phyloP scores from a whole-genome alignment of 2,888 invertebrate species.

The Diarsia dahlii region DNA sequence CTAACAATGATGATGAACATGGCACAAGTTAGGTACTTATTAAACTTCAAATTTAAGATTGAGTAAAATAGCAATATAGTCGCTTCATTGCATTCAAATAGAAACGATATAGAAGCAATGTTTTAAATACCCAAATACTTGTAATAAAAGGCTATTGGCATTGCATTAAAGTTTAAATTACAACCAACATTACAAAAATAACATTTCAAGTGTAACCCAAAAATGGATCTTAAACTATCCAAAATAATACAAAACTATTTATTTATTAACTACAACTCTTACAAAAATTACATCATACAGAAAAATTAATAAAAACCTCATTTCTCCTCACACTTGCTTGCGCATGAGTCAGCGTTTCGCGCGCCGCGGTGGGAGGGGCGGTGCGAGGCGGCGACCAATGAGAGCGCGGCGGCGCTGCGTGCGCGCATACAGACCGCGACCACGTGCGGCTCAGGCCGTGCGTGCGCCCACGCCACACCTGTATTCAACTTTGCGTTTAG shows the following conservation, averaged over 20 bases:
- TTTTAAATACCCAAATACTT: not conserved
- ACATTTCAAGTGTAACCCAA: not conserved
- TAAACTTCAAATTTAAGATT: not conserved
- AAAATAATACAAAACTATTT: not conserved
- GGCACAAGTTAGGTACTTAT: not conserved
- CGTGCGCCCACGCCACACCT: slow-evolving; percentile 63
- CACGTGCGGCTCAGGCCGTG: slow-evolving; percentile 77
- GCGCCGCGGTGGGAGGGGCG: slow-evolving; percentile 84
- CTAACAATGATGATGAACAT: not conserved
- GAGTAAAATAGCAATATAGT: not conserved
- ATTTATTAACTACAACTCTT: not conserved
- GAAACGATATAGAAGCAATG: not conserved
- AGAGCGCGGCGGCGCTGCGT: slow-evolving; percentile 75
- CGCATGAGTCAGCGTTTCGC: slow-evolving; percentile 79
- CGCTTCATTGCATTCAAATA: not conserved
- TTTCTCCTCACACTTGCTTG: slow-evolving; percentile 54
- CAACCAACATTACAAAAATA: not conserved
- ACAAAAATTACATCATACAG: slow-evolving; percentile 36
- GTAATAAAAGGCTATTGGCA: not conserved
- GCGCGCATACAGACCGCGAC: slow-evolving; percentile 73
- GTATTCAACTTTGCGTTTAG: not conserved
- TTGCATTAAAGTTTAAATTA: not conserved
- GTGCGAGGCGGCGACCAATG: slow-evolving; percentile 82
- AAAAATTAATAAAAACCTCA: slow-evolving; percentile 44
- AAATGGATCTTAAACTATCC: not conserved